Percentiles rank a stretch among this genome's conserved stretches.
Evolutionary conservation across 1,140 invertebrate species (phyloP).

Genomic region (Hylaeus anthracinus): DNA sequence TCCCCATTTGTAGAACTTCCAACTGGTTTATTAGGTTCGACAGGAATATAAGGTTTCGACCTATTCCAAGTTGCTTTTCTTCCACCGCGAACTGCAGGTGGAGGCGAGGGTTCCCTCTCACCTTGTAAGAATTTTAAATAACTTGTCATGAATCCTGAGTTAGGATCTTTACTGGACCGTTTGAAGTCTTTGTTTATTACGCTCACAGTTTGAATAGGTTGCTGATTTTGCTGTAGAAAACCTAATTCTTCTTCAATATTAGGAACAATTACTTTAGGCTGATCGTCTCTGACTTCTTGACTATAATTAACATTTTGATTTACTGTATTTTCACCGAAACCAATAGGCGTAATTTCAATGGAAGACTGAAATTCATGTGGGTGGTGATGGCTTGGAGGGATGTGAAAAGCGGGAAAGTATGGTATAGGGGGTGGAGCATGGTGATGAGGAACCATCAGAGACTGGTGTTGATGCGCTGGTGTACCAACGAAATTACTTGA

Average conservation of each 20-base stretch:
- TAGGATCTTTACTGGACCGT: constrained; percentile 83
- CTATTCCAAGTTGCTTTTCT: constrained; percentile 85
- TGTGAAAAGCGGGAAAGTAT: constrained; percentile 87
- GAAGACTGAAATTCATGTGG: constrained; percentile 85
- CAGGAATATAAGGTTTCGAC: constrained; percentile 76
- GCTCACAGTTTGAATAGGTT: constrained; percentile 49
- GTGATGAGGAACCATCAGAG: constrained; percentile 84
- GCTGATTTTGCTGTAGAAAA: constrained; percentile 82
- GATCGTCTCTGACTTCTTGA: constrained; percentile 81
- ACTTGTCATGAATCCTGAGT: constrained; percentile 91
- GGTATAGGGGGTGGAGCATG: constrained; percentile 82
- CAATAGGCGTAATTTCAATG: constrained; percentile 84
- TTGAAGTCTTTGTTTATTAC: constrained; percentile 74
- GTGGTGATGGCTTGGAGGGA: constrained; percentile 77
- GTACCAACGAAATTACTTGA: constrained; percentile 80
- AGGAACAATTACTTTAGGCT: constrained; percentile 90
- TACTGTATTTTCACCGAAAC: constrained; percentile 65
- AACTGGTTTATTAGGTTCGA: constrained; percentile 61
- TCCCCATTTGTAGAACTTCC: constrained; percentile 62
- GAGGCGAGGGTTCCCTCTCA: constrained; percentile 89
- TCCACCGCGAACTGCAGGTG: constrained; percentile 84
- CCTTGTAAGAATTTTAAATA: constrained; percentile 92
- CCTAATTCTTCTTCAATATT: constrained; percentile 92
- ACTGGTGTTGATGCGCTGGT: constrained; percentile 83
- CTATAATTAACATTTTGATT: constrained; percentile 61